Percentiles rank a stretch among this genome's conserved stretches.
Evolutionary conservation across 2,113 vertebrate genomes (phyloP).

Genomic region (Seriola aureovittata): DNA sequence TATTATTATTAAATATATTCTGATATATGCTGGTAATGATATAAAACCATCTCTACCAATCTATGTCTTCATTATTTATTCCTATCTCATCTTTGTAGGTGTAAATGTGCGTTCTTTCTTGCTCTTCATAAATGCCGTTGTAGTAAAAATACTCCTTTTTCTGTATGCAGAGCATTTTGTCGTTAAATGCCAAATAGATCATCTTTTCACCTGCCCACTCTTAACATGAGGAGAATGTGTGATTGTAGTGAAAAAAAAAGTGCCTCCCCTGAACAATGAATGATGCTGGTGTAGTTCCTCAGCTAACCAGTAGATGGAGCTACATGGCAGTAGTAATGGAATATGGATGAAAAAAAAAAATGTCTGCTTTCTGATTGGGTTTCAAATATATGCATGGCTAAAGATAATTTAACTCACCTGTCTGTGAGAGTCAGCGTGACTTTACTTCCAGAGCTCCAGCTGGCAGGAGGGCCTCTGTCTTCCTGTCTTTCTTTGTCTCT

Average conservation of each 20-base stretch:
- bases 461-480: conserved; percentile 69
- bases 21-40: neutral
- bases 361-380: conserved; percentile 2
- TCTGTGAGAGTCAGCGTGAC: conserved; percentile 70
- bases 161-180: neutral
- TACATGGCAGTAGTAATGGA: conserved; percentile 18
- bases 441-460: conserved; percentile 77
- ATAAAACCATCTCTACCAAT: neutral
- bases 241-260: neutral
- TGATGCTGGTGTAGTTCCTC: conserved; percentile 18
- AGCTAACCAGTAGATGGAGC: conserved; percentile 55
- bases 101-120: neutral
- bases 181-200: neutral
- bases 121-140: neutral
- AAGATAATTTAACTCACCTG: conserved; percentile 61
- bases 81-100: neutral
- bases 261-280: neutral
- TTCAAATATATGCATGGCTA: neutral
- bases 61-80: neutral
- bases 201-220: neutral
- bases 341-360: neutral
- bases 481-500: conserved; percentile 73
- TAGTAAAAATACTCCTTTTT: neutral
- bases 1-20: neutral
- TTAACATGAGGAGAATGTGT: neutral